These are phyloP conservation scores for Lanistes nyassanus DNA, from an alignment of 1,140 invertebrate genomes.

Conservation along the genomic window DNA sequence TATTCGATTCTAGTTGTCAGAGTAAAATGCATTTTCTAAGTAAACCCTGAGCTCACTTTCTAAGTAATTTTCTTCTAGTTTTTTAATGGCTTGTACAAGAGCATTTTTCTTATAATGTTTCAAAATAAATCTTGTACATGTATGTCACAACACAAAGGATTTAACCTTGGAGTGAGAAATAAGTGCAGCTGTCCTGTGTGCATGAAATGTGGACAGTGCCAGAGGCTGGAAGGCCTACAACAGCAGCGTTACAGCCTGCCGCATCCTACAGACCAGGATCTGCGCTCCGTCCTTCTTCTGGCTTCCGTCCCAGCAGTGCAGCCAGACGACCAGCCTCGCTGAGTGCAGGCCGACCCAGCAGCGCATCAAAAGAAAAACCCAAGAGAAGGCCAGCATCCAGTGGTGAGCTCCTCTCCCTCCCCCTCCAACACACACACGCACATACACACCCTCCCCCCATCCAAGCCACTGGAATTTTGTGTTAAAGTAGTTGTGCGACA, in stretches of 20 bases:
- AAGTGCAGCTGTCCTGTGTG: too few relatives aligned
- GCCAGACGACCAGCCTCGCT: slow-evolving; percentile 40
- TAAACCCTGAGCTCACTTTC: too few relatives aligned
- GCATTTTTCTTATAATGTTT: too few relatives aligned
- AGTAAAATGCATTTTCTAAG: background rate
- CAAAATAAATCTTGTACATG: too few relatives aligned
- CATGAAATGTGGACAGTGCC: background rate
- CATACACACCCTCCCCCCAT: too few relatives aligned
- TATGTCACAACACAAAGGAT: too few relatives aligned
- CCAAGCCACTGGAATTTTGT: too few relatives aligned
- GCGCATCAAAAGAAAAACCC: slow-evolving; percentile 22
- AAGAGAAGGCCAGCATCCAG: slow-evolving; percentile 28
- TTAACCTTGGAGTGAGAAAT: too few relatives aligned
- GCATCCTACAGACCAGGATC: slow-evolving; percentile 60
- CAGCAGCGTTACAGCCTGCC: slow-evolving; percentile 49
- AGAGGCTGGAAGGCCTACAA: slow-evolving; percentile 44
- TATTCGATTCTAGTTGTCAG: background rate
- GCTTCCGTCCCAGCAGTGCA: slow-evolving; percentile 50
- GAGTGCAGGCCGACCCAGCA: slow-evolving; percentile 38
- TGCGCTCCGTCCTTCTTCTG: slow-evolving; percentile 55
- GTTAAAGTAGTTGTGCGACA: too few relatives aligned
- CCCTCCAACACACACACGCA: too few relatives aligned
- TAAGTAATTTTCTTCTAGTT: too few relatives aligned
- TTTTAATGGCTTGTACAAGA: too few relatives aligned
- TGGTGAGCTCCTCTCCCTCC: slow-evolving; percentile 18